A percentile compares a stretch with the other conserved stretches of the same genome.
phyloP scores from a whole-genome alignment of 2,113 vertebrate species.

The Eubucco bourcierii region DNA sequence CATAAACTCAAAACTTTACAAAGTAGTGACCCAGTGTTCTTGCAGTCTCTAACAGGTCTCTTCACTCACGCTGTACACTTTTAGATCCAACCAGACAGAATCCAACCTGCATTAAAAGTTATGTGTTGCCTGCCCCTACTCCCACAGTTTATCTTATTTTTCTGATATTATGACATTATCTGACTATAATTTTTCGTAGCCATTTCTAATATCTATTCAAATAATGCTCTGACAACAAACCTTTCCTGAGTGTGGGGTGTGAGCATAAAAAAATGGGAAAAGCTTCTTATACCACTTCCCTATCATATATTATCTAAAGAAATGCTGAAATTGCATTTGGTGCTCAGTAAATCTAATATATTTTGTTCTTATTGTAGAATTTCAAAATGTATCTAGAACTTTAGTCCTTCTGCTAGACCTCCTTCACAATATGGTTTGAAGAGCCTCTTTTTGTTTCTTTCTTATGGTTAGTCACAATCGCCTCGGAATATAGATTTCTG shows the following conservation, averaged over 20 bases:
- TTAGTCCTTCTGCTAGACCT: neutral
- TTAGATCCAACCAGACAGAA: neutral
- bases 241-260: neutral
- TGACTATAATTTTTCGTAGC: neutral
- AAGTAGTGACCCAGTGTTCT: neutral
- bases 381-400: neutral
- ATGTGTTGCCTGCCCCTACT: neutral
- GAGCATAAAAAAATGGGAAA: neutral
- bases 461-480: neutral
- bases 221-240: neutral
- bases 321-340: neutral
- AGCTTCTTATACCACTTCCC: neutral
- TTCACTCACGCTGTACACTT: neutral
- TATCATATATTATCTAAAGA: neutral
- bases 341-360: neutral
- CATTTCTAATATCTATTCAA: neutral
- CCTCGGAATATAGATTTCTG: neutral
- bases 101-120: rapidly evolving
- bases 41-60: neutral
- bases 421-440: neutral
- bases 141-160: neutral
- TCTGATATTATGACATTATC: neutral
- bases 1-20: neutral
- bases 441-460: neutral
- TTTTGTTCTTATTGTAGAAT: neutral